Conservation (phyloP, 2,113 vertebrate species). For the Brachionichthys hirsutus region DNA sequence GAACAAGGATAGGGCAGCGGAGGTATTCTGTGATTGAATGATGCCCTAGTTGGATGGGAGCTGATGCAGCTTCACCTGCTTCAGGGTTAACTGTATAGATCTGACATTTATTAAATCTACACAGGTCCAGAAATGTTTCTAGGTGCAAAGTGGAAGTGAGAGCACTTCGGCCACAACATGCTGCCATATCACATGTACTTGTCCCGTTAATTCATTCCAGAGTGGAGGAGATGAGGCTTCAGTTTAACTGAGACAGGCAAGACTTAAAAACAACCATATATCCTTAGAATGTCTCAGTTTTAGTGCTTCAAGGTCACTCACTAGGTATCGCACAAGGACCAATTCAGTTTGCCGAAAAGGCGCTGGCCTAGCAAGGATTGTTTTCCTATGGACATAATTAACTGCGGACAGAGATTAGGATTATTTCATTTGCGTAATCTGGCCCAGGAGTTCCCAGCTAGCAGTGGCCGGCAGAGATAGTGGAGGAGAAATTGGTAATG, state of each 20-base stretch:
- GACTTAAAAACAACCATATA: slow-evolving; percentile 8
- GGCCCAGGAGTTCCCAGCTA: slow-evolving; percentile 57
- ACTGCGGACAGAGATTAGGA: slow-evolving; percentile 64
- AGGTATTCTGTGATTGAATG: slow-evolving; percentile 27
- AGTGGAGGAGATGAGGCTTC: not conserved
- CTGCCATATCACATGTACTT: not conserved
- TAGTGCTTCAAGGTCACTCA: slow-evolving; percentile 59
- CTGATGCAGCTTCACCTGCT: slow-evolving; percentile 9
- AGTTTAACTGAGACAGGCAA: not conserved
- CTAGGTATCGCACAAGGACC: slow-evolving; percentile 18
- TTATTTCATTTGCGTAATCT: slow-evolving; percentile 72
- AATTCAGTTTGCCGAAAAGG: slow-evolving; percentile 33
- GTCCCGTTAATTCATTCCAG: not conserved
- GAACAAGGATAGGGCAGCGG: slow-evolving; percentile 63
- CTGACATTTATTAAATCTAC: slow-evolving; percentile 27
- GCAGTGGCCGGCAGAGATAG: slow-evolving; percentile 51
- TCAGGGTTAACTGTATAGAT: slow-evolving; percentile 48
- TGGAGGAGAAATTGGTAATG: slow-evolving; percentile 59
- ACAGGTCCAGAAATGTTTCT: not conserved
- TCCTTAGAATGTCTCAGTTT: not conserved
- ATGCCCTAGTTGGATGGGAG: slow-evolving; percentile 10
- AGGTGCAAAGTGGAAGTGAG: not conserved
- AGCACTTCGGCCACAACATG: not conserved
- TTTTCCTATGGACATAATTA: slow-evolving; percentile 68
- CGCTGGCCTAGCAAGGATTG: slow-evolving; percentile 33